phyloP scores from a whole-genome alignment of 2,797 vertebrate species.

The Chaenodraco wilsoni region DNA sequence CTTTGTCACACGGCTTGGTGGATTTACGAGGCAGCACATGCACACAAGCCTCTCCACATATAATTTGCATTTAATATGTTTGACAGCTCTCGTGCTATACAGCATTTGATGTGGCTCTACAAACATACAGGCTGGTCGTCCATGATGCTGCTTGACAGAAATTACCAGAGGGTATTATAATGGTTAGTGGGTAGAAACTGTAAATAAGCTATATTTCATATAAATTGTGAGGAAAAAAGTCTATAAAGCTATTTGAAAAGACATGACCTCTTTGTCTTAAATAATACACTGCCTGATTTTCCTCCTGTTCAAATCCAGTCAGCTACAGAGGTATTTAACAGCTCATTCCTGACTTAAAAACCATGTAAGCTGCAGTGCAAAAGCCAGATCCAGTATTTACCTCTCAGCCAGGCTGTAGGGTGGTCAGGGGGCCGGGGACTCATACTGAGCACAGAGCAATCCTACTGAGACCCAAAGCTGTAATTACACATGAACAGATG shows the following conservation, averaged over 20 bases:
- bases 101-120: conserved; percentile 36
- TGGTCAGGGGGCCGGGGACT: conserved; percentile 49
- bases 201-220: conserved; percentile 29
- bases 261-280: conserved; percentile 22
- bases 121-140: conserved; percentile 30
- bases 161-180: conserved; percentile 6
- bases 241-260: conserved; percentile 8
- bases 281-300: conserved; percentile 11
- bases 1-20: conserved; percentile 38
- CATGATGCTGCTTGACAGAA: conserved; percentile 16
- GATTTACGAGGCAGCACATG: conserved; percentile 30
- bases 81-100: conserved; percentile 7
- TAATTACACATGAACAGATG: conserved; percentile 83
- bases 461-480: conserved; percentile 63
- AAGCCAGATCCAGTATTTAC: conserved; percentile 50
- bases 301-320: conserved; percentile 28
- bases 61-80: conserved; percentile 38
- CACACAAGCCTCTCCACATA: conserved; percentile 17
- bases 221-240: conserved; percentile 15
- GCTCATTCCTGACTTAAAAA: conserved; percentile 32
- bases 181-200: neutral
- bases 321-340: conserved; percentile 37
- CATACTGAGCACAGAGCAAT: conserved; percentile 41
- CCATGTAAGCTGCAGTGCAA: conserved; percentile 33
- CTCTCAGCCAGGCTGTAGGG: conserved; percentile 58